phyloP scores from a whole-genome alignment of 1,140 invertebrate genomes.

The Periplaneta americana region DNA sequence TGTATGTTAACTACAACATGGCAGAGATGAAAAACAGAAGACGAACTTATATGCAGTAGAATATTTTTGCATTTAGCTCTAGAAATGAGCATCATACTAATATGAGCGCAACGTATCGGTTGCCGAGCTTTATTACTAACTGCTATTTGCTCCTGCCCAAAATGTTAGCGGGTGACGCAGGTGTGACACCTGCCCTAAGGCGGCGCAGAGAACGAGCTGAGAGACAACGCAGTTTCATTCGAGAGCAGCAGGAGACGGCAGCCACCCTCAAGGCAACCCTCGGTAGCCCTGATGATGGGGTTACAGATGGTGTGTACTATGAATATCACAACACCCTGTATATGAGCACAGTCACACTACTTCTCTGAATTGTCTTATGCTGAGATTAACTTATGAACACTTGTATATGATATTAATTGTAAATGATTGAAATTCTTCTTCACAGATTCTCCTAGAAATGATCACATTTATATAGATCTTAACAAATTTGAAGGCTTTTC shows the following conservation, averaged over 20 bases:
- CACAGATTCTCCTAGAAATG: no score
- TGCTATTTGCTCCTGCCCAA: constrained; percentile 22
- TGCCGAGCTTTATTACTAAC: not conserved
- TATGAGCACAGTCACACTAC: no score
- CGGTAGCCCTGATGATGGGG: not conserved
- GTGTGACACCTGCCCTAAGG: constrained; percentile 68
- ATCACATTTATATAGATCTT: no score
- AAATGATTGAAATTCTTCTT: not conserved
- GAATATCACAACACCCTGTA: not conserved
- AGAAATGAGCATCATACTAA: not conserved
- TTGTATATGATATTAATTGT: no score
- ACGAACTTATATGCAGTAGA: not conserved
- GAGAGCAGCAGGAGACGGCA: constrained; percentile 60
- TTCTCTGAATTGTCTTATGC: no score
- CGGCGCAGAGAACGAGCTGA: constrained; percentile 69
- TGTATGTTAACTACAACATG: no score
- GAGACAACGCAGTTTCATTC: constrained; percentile 71
- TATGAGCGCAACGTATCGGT: not conserved
- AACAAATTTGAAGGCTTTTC: no score
- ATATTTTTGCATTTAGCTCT: not conserved
- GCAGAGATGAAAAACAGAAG: not conserved
- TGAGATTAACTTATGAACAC: no score
- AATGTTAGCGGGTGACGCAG: constrained; percentile 47
- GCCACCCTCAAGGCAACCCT: constrained; percentile 16
- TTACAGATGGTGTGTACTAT: constrained; percentile 20